Conservation (phyloP, 2,888 invertebrate genomes). For the Geotrupes spiniger region DNA sequence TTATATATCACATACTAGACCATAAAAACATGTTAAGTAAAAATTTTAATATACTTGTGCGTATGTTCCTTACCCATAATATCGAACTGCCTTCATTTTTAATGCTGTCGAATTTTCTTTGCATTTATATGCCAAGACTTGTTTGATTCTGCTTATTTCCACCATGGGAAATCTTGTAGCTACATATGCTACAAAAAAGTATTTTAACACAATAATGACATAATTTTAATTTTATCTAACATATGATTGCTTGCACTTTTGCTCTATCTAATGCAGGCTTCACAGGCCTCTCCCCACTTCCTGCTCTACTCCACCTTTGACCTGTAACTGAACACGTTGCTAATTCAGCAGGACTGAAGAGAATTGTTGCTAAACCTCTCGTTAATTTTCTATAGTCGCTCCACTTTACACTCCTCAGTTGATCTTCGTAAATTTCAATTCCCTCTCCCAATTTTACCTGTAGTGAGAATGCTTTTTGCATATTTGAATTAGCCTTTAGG, state of each 20-base stretch:
- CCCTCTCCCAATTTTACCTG: conserved; percentile 73
- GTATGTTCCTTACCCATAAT: conserved; percentile 45
- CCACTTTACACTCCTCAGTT: conserved; percentile 70
- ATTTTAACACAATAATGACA: conserved; percentile 7
- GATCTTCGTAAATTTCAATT: conserved; percentile 69
- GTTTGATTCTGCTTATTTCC: conserved; percentile 73
- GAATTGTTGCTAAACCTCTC: conserved; percentile 68
- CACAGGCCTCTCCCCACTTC: conserved; percentile 69
- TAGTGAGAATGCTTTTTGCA: too few relatives aligned
- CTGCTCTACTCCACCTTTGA: conserved; percentile 72
- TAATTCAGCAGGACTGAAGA: conserved; percentile 71
- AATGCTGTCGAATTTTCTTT: conserved; percentile 75
- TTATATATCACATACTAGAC: too few relatives aligned
- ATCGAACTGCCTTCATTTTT: conserved; percentile 71
- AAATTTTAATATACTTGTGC: too few relatives aligned
- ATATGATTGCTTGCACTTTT: conserved; percentile 73
- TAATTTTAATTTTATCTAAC: conserved; percentile 45
- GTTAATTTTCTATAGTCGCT: conserved; percentile 73
- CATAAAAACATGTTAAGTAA: background rate
- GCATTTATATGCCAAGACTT: conserved; percentile 74
- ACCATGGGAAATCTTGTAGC: conserved; percentile 71
- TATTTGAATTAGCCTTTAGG: background rate
- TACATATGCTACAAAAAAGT: conserved; percentile 60
- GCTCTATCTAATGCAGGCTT: conserved; percentile 70
- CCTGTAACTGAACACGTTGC: conserved; percentile 75